Conservation (phyloP, 2,797 vertebrate genomes). For the Acestrorhynchus altus region DNA sequence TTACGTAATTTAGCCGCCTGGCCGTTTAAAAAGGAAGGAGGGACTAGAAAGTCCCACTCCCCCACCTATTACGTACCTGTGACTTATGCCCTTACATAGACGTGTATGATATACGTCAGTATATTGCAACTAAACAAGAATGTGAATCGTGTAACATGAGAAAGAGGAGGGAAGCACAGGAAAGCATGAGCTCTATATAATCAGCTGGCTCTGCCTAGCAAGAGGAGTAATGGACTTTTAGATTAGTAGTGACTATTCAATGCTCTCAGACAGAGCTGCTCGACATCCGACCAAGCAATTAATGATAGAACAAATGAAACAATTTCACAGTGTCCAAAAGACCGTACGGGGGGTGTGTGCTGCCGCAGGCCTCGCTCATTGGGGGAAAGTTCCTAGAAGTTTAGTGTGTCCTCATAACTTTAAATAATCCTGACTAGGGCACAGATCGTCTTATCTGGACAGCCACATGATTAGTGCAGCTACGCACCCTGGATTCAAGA, state of each 20-base stretch:
- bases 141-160: not conserved
- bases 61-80: no score
- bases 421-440: constrained; percentile 62
- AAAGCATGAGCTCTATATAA: constrained; percentile 18
- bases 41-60: no score
- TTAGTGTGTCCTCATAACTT: constrained; percentile 65
- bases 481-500: constrained; percentile 52
- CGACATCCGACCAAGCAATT: constrained; percentile 55
- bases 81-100: no score
- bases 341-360: not conserved
- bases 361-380: not conserved
- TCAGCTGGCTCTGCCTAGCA: constrained; percentile 23
- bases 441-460: constrained; percentile 67
- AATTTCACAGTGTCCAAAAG: constrained; percentile 39
- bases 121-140: no score
- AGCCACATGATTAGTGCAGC: constrained; percentile 70
- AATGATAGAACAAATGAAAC: constrained; percentile 66
- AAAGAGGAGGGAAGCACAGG: not conserved
- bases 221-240: constrained; percentile 60
- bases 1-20: no score
- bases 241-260: constrained; percentile 66
- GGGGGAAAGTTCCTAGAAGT: constrained; percentile 32
- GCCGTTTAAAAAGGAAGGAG: no score
- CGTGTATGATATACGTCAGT: no score
- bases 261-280: constrained; percentile 18